Conservation (phyloP, 2,888 invertebrate genomes). For the Conomelus anceps region DNA sequence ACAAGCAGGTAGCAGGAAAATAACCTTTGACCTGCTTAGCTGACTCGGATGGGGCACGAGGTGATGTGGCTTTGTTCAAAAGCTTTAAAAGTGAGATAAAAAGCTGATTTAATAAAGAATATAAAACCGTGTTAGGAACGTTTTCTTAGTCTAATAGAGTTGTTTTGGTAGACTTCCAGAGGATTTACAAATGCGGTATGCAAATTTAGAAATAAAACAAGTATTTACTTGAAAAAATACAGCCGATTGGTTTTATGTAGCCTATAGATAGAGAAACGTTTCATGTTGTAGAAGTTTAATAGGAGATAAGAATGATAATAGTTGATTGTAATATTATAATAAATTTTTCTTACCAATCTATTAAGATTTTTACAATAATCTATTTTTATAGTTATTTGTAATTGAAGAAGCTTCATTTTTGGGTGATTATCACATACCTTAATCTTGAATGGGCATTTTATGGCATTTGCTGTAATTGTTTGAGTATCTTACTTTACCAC, state of each 20-base stretch:
- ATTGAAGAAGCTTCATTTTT: no score
- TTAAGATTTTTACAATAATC: no score
- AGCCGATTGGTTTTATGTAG: not conserved
- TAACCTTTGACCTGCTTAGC: not conserved
- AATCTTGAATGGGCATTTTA: no score
- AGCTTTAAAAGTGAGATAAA: not conserved
- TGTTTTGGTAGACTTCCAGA: not conserved
- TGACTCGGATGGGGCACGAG: not conserved
- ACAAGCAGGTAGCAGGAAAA: not conserved
- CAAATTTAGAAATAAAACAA: not conserved
- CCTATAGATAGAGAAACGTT: not conserved
- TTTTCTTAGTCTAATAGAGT: not conserved
- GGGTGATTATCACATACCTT: no score
- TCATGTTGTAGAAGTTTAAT: not conserved
- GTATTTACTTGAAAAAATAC: not conserved
- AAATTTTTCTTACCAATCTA: no score
- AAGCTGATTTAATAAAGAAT: not conserved
- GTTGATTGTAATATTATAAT: no score
- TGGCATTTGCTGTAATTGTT: no score
- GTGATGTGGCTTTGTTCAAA: not conserved
- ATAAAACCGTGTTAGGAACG: not conserved
- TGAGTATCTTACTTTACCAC: no score
- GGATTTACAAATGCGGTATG: not conserved
- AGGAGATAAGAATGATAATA: not conserved
- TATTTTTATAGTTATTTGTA: no score